These are phyloP conservation scores for Brachyrhaphis roseni DNA, from an alignment of 2,797 vertebrate genomes.

Conservation along the genomic window DNA sequence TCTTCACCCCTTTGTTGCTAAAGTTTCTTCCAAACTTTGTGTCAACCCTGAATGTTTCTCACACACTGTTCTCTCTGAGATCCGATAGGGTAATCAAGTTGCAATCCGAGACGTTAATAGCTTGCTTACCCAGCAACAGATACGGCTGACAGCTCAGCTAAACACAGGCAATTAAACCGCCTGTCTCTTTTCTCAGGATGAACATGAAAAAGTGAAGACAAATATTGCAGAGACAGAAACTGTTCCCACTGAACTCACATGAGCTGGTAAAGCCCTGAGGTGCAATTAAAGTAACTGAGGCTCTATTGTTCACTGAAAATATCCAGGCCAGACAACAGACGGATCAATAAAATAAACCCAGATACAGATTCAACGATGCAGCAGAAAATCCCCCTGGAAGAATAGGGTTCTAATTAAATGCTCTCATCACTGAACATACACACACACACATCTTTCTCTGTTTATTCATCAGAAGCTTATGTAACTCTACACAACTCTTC, in stretches of 20 bases:
- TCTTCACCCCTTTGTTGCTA: background rate
- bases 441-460: slow-evolving; percentile 16
- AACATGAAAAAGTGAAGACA: slow-evolving; percentile 12
- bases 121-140: slow-evolving; percentile 52
- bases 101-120: slow-evolving; percentile 38
- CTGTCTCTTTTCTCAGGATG: slow-evolving; percentile 10
- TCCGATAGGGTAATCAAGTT: slow-evolving; percentile 23
- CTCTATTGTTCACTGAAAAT: slow-evolving; percentile 39
- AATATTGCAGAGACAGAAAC: background rate
- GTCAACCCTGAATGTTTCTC: background rate
- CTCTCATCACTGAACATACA: slow-evolving; percentile 17
- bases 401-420: slow-evolving; percentile 42
- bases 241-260: slow-evolving; percentile 3
- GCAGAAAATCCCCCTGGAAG: slow-evolving; percentile 21
- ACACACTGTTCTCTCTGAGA: background rate
- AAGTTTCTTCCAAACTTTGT: background rate
- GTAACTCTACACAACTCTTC: slow-evolving; percentile 54
- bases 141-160: slow-evolving; percentile 13
- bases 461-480: slow-evolving; percentile 60
- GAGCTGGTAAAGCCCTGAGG: background rate
- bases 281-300: slow-evolving; percentile 31
- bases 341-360: slow-evolving; percentile 60
- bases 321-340: slow-evolving; percentile 42
- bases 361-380: slow-evolving; percentile 27
- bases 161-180: slow-evolving; percentile 1